Conservation (phyloP, 1,140 invertebrate genomes). For the Drosophila repletoides region DNA sequence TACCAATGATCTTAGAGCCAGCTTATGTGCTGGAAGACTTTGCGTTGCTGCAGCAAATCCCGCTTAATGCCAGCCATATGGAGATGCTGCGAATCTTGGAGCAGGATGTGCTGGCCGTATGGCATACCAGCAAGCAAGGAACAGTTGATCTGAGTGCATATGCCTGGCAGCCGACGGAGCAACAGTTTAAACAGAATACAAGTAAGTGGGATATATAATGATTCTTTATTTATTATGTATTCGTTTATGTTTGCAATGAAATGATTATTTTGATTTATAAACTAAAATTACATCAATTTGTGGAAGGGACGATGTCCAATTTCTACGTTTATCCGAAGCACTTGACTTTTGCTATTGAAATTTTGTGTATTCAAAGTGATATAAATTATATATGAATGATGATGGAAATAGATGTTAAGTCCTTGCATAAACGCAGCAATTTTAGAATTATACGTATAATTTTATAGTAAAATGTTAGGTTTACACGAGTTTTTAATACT, state of each 20-base stretch:
- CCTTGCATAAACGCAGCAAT: slow-evolving; percentile 14
- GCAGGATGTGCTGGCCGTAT: slow-evolving; percentile 33
- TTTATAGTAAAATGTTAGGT: neutral
- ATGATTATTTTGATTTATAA: slow-evolving; percentile 37
- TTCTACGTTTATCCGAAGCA: slow-evolving; percentile 16
- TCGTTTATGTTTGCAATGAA: slow-evolving; percentile 33
- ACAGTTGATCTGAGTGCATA: too few species aligned
- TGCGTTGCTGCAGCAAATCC: slow-evolving; percentile 41
- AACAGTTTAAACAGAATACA: slow-evolving; percentile 37
- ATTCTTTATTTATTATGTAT: slow-evolving; percentile 56
- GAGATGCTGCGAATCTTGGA: slow-evolving; percentile 3
- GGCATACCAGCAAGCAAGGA: neutral
- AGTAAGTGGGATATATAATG: slow-evolving; percentile 56
- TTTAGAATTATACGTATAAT: slow-evolving; percentile 3
- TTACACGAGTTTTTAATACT: slow-evolving; percentile 5
- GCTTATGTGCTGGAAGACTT: slow-evolving; percentile 47
- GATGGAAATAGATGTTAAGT: neutral
- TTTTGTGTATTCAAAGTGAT: neutral
- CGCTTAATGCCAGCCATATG: slow-evolving; percentile 23
- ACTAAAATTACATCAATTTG: slow-evolving; percentile 36
- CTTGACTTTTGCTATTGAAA: neutral
- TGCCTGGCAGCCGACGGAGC: slow-evolving; percentile 29
- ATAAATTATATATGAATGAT: neutral
- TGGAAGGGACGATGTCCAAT: neutral
- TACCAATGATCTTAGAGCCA: slow-evolving; percentile 20